Base-by-base conservation (phyloP, 2,797 vertebrate genomes). In the Phrynocephalus guinanensis region DNA sequence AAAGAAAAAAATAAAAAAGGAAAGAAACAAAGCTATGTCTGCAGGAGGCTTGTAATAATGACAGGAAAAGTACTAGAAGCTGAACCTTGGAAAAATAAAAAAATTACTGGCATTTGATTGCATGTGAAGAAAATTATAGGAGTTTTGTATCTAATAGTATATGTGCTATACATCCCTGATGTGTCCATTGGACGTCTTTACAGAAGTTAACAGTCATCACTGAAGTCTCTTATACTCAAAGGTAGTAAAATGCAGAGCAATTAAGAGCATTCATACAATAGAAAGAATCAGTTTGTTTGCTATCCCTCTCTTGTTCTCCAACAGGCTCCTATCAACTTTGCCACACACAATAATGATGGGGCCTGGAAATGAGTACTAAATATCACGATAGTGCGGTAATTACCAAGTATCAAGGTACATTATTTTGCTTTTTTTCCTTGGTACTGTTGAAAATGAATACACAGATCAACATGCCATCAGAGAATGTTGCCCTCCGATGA, bases 61-160 rank as follows among this genome's bases (percentile, higher is more conserved):
- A 88, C 79, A 82, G 85, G 79, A 93, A 91, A 92, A 93, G 28
- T 89, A 85, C 48, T 80, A 84, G 86, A 90, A 81, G 68, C 24
- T 52, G 75, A 90, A 91, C 81, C 85, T 87, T 91, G 81, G 85
- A 50, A 88, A 91, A 89, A 79, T 68, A 5, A 78, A 87, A 81
- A 80, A 81, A 87, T 63, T 63, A 77, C 71, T 80, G 79, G 84
- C 89, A 87, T 90, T 87, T 82, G 83, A 86, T 86, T 83, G n/a
- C 81, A 91, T 30, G 90, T 26, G 33, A 75, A 28, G 68, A 89
- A 87, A 91, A 80, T 87, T 84, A 90, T 83, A 87, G 90, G 77
- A 86, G 48, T 10, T 48, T 88, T 66, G 48, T 38, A n/a, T 44
- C 85, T 86, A 63, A 75, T 56, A 87, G 30, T 50, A 77, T 84